These are phyloP conservation scores for Chydorus sphaericus DNA, from an alignment of 2,888 invertebrate genomes.

Conservation along the genomic window DNA sequence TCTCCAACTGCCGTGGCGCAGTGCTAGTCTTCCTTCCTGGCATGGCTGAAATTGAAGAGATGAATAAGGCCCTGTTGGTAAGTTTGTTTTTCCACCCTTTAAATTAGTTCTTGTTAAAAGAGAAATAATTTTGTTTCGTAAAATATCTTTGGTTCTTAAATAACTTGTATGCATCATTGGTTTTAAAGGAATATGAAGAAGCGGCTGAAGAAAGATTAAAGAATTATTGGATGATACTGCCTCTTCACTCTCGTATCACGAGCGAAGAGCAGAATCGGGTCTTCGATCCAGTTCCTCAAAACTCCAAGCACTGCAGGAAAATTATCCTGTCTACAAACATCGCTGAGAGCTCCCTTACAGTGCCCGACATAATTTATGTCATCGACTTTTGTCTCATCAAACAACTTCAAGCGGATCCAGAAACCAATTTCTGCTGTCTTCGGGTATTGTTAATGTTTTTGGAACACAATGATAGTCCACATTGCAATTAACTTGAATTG, in stretches of 20 bases:
- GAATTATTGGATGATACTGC: slow-evolving; percentile 20
- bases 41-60: slow-evolving; percentile 50
- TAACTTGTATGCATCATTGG: too few relatives aligned
- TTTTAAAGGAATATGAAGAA: slow-evolving; percentile 5
- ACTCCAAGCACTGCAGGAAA: slow-evolving; percentile 46
- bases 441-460: too few relatives aligned
- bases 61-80: slow-evolving; percentile 21
- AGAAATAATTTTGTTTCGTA: too few relatives aligned
- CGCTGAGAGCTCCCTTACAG: slow-evolving; percentile 83
- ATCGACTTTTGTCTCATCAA: slow-evolving; percentile 91
- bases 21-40: slow-evolving; percentile 84
- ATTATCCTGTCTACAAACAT: slow-evolving; percentile 81
- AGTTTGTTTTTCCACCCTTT: too few relatives aligned
- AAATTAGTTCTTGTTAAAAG: slow-evolving; percentile 12
- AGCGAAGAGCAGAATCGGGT: slow-evolving; percentile 53
- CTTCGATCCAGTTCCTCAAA: slow-evolving; percentile 32
- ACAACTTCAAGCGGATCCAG: slow-evolving; percentile 53
- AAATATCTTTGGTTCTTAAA: too few relatives aligned
- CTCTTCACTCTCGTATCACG: slow-evolving; percentile 60
- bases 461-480: too few relatives aligned
- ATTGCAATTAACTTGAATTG: not conserved
- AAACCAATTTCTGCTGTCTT: slow-evolving; percentile 62
- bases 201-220: not conserved
- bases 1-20: slow-evolving; percentile 36
- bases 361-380: slow-evolving; percentile 73